These are phyloP conservation scores for Poeciliopsis occidentalis DNA, from an alignment of 2,113 vertebrate genomes.

Conservation along the genomic window DNA sequence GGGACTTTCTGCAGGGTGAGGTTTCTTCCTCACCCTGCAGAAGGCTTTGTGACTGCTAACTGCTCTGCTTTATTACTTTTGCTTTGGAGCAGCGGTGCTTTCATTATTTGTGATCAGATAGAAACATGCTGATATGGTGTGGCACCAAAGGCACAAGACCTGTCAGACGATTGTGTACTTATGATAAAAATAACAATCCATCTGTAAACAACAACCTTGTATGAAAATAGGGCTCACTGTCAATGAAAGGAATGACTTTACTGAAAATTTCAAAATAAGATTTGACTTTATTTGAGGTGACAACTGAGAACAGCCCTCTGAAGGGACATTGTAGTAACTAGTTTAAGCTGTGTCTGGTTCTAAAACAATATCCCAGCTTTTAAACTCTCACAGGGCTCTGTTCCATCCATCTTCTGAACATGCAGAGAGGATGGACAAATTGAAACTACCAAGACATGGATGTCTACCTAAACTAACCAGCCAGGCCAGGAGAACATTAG, in stretches of 20 bases:
- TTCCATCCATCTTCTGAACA: too few relatives aligned
- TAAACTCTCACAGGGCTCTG: too few relatives aligned
- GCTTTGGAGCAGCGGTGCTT: slow-evolving; percentile 15
- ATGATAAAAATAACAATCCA: too few relatives aligned
- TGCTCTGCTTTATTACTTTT: slow-evolving; percentile 32
- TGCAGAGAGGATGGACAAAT: too few relatives aligned
- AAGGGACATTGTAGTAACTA: neutral
- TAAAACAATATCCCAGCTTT: too few relatives aligned
- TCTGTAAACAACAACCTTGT: neutral
- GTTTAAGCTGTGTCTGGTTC: neutral
- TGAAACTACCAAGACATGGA: too few relatives aligned
- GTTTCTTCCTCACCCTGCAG: too few relatives aligned
- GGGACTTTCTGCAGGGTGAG: too few relatives aligned
- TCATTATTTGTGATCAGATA: slow-evolving; percentile 5
- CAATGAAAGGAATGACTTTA: neutral
- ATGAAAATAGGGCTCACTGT: neutral
- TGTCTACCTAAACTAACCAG: too few relatives aligned
- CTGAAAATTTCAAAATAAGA: neutral
- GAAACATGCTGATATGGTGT: neutral
- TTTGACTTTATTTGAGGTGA: neutral
- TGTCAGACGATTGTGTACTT: neutral
- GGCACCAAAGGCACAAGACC: neutral
- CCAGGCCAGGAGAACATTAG: too few relatives aligned
- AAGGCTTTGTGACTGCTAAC: slow-evolving; percentile 26
- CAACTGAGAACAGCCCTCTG: too few relatives aligned